Evolutionary conservation across 2,113 vertebrate species (phyloP).

Genomic region (Polypterus bichir): DNA sequence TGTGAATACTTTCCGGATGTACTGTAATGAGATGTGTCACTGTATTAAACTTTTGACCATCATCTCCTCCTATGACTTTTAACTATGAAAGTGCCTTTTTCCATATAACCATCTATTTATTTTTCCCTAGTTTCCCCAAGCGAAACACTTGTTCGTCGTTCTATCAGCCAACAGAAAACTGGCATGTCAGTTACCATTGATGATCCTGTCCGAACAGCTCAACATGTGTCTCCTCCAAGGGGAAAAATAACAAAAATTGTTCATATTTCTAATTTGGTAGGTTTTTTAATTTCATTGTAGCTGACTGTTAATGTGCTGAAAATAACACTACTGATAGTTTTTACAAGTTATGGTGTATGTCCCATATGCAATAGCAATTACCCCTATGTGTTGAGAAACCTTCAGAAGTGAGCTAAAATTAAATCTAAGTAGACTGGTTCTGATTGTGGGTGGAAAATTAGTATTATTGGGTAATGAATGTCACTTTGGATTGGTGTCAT

Average conservation of each 20-base stretch:
- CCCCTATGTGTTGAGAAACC: too few relatives aligned
- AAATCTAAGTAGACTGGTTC: too few relatives aligned
- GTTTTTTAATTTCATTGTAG: constrained; percentile 18
- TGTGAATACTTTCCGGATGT: too few relatives aligned
- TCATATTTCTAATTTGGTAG: constrained; percentile 78
- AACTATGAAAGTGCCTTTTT: too few relatives aligned
- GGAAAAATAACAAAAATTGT: constrained; percentile 68
- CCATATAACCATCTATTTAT: too few relatives aligned
- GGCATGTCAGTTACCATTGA: constrained; percentile 78
- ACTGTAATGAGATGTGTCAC: not conserved
- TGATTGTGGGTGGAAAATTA: too few relatives aligned
- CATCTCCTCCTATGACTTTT: not conserved
- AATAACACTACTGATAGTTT: too few relatives aligned
- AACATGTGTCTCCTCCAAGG: constrained; percentile 64
- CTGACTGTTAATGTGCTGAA: too few relatives aligned
- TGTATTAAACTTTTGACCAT: not conserved
- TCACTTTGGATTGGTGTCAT: too few relatives aligned
- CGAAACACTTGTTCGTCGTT: constrained; percentile 68
- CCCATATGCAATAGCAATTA: not conserved
- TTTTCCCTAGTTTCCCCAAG: constrained; percentile 53
- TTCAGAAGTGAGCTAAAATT: too few relatives aligned
- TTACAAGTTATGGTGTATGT: too few relatives aligned
- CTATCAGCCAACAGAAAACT: constrained; percentile 77
- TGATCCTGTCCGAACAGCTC: constrained; percentile 62
- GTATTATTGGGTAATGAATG: too few relatives aligned